A percentile compares a stretch with the other conserved stretches of the same genome.
phyloP scores from a whole-genome alignment of 1,140 invertebrate genomes.

The Rhopalosiphum maidis region DNA sequence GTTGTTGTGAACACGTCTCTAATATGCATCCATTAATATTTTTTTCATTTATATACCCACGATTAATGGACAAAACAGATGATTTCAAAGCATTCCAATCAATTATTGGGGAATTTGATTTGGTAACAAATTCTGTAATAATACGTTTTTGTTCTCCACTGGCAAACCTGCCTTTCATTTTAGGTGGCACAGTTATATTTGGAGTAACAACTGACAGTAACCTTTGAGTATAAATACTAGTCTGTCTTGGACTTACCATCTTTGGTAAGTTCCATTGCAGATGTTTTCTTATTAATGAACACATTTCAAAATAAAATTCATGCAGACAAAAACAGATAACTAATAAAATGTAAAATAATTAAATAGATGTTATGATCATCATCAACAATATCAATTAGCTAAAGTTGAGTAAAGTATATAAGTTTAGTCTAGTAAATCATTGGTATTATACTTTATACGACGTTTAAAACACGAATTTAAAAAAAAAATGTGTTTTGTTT shows the following conservation, averaged over 20 bases:
- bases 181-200: neutral
- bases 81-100: conserved; percentile 5
- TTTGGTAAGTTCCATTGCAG: neutral
- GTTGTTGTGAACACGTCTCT: conserved; percentile 8
- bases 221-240: neutral
- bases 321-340: neutral
- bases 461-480: neutral
- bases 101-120: neutral
- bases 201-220: neutral
- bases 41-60: conserved; percentile 48
- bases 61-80: conserved; percentile 22
- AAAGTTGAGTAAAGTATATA: too few species aligned
- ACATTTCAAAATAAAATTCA: neutral
- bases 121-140: conserved; percentile 25
- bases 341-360: neutral
- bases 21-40: conserved; percentile 53
- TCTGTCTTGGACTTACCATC: neutral
- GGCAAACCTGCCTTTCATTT: conserved; percentile 10
- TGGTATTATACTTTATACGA: too few species aligned
- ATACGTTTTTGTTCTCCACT: conserved; percentile 48
- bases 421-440: too few species aligned
- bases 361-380: neutral
- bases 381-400: too few species aligned
- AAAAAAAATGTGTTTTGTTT: neutral
- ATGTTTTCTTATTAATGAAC: neutral